Base-by-base conservation (phyloP, 2,797 vertebrate species). In the Syngnathus acus region DNA sequence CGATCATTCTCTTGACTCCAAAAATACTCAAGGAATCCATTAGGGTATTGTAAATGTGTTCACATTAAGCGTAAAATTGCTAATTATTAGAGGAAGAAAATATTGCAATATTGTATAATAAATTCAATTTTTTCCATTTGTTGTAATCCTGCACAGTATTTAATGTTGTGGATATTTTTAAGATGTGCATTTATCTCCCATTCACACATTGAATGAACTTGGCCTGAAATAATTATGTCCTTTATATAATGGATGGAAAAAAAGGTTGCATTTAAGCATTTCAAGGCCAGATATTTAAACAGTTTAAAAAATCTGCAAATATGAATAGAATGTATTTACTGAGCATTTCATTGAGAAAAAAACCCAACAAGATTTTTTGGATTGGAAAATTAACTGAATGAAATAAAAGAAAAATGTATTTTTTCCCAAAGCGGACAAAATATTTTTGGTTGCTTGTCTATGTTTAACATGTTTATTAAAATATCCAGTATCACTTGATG, bases 1-100 rank as follows among this genome's bases (percentile, higher is more conserved):
- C 72, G 62, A 72, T 84, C 32, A 16, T 16, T 58, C 32, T 58
- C 55, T 78, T 65, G 68, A 2, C 42, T 0, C 6, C 70, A 50
- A 48, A 16, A 45, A 9, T 8, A 45, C 42, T 62, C 10, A 45
- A 26, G 42, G 14, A 4, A 9, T 16, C 21, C 60, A 45, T 62
- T 16, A 8, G 55, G 26, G 5, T 1, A 26, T 42, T 6, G 21
- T 42, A 2, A 62, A 43, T 62, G 1, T 62, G 40, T 43, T 43
- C n/a, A 42, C 40, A 43, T 9, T 11, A 42, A 42, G 19, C 19
- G 13, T 17, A 11, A 62, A n/a, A 42, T 21, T 23, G 9, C 21
- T 21, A 2, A 45, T 43, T 10, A 53, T 21, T 51, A 4, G n/a
- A 21, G 16, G 16, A 21, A 10, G 23, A 61, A 42, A 61, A 40